These are phyloP conservation scores for Capromys pilorides DNA, from an alignment of 2,797 vertebrate genomes.

Conservation along the genomic window DNA sequence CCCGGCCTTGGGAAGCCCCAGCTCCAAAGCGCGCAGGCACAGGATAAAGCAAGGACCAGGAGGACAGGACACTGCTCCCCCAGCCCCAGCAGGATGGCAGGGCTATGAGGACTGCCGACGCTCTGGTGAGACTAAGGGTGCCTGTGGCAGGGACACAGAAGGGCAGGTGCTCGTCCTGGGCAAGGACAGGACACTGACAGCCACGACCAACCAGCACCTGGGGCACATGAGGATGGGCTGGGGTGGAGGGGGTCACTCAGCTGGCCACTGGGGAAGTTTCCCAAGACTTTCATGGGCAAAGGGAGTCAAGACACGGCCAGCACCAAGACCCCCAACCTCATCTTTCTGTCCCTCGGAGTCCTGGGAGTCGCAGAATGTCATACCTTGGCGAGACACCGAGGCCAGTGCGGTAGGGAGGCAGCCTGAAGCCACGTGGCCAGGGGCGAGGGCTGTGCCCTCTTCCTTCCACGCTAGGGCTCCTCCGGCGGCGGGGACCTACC, in stretches of 20 bases:
- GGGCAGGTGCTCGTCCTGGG: not conserved
- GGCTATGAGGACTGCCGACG: not conserved
- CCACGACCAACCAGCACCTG: not conserved
- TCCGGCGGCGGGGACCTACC: constrained; percentile 86
- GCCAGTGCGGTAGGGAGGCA: not conserved
- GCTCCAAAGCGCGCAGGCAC: not conserved
- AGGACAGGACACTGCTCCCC: not conserved
- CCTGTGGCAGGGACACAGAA: not conserved
- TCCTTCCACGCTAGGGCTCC: not conserved
- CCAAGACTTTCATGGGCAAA: constrained; percentile 5
- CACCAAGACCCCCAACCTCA: not conserved
- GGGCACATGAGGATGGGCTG: not conserved
- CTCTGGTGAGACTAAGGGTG: not conserved
- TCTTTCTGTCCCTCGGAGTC: not conserved
- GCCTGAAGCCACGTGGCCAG: not conserved
- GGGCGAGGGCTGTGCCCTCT: not conserved
- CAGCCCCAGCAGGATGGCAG: not conserved
- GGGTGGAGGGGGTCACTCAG: too few species aligned
- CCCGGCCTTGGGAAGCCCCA: not conserved
- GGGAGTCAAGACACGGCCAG: not conserved
- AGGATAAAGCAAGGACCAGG: not conserved
- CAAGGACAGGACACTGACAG: not conserved
- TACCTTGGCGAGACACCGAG: not conserved
- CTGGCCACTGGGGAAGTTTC: not conserved
- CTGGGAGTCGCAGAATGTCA: not conserved